Base-by-base conservation (phyloP, 2,888 invertebrate species). In the Mesochorus sp. region DNA sequence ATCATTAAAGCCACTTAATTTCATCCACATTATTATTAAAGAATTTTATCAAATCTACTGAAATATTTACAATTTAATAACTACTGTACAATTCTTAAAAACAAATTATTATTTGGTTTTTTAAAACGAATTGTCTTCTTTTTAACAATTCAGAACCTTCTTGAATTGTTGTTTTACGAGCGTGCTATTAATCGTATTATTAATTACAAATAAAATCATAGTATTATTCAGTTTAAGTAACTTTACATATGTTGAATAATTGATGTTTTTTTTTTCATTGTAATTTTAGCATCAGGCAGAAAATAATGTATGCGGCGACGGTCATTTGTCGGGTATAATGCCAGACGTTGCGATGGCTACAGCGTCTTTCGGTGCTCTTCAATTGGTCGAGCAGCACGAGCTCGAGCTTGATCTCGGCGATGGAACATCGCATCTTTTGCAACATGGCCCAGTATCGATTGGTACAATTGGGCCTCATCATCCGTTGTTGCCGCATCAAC, bases 331-430 rank as follows among this genome's bases (percentile, higher is more conserved):
- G 19, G 96, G 96, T 80, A 95, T 95, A 86, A 97, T 97, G 94
- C 97, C 97, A 0, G 97, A 98, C 91, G 97, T 97, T 85, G 97
- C 97, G 12, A 97, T 97, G 97, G 97, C 97, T 86, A 97, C 95
- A 71, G 95, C 94, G 81, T 95, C 94, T 80, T 93, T 93, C 87
- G 95, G 92, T 3, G 96, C 93, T 90, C 93, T 95, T 87, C 95
- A 95, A 91, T 91, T 94, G 81, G 92, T 92, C 77, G 93, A 93
- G 83, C 92, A 92, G 80, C 93, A 92, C 83, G 94, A 94, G 84
- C 92, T 97, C 88, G 96, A 97, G 89, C 91, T 97, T 84, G 97
- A 97, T 91, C 93, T 97, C 82, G 97, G 97, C 0, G 97, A 97
- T 87, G 96, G 96, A 1, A 94, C 95, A 19, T 94, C 95, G 70